Base-by-base conservation (phyloP, 1,140 invertebrate species). In the Drosophila tani region DNA sequence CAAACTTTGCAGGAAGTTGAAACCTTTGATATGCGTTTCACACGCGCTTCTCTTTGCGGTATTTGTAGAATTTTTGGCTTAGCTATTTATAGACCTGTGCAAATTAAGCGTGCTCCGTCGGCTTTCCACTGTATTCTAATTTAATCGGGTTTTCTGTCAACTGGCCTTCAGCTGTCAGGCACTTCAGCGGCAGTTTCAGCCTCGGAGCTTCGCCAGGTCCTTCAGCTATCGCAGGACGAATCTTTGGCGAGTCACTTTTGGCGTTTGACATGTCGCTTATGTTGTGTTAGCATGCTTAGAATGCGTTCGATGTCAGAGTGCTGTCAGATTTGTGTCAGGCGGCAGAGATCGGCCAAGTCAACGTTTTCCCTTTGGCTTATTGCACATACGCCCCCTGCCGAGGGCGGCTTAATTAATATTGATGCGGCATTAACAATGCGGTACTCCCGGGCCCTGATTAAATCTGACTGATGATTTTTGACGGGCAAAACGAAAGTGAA, bases 261-360 rank as follows among this genome's bases (percentile, higher is more conserved):
- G 81, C 84, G 69, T 88, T 88, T 88, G 84, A 90, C 84, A 88
- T 81, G 85, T 88, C 84, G 84, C 84, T 88, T 90, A 88, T 86
- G 83, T 85, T 88, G 85, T 74, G 71, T 65, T 69, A 76, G 79
- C 65, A 73, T 82, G 85, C 85, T 90, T 77, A 90, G 85, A 82
- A 85, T 90, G 85, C 85, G 85, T 90, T 90, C 71, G 67, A 67
- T 85, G 85, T 90, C 85, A 90, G 90, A 90, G 85, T 64, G 70
- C 82, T 90, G 85, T 90, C 85, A 82, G 85, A 84, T 90, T 90
- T 90, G 71, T 85, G 85, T 90, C 85, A 85, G 53, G 17, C 70
- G 46, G 32, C 40, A 17, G 24, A 46, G 75, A 56, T 69, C 68
- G 68, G 50, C 19, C 38, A 19, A 70, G 35, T 66, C 38, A 35